phyloP scores from a whole-genome alignment of 2,888 invertebrate genomes.

The Andrena minutula region DNA sequence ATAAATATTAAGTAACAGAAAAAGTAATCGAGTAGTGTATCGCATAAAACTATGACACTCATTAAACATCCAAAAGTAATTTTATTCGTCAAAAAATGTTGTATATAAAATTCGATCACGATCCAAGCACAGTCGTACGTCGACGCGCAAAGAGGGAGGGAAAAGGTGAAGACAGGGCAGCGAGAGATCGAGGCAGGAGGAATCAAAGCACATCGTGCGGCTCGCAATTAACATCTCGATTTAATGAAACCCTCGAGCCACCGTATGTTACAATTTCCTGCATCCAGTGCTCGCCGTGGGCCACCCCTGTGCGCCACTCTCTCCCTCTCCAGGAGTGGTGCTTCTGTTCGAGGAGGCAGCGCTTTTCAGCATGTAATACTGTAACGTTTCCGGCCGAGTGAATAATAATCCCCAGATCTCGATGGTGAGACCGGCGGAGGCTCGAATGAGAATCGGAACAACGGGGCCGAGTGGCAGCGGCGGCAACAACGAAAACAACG shows the following conservation, averaged over 20 bases:
- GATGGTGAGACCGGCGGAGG: slow-evolving; percentile 50
- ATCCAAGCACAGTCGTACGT: not conserved
- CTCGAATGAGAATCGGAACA: slow-evolving; percentile 40
- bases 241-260: slow-evolving; percentile 80
- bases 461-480: slow-evolving; percentile 27
- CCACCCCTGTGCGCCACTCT: slow-evolving; percentile 46
- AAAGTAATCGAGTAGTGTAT: too few relatives aligned
- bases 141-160: not conserved
- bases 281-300: slow-evolving; percentile 49
- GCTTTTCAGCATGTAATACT: slow-evolving; percentile 79
- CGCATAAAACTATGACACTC: too few relatives aligned
- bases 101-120: too few relatives aligned
- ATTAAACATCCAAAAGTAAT: too few relatives aligned
- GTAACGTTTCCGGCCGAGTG: slow-evolving; percentile 83
- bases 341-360: slow-evolving; percentile 71
- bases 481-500: slow-evolving; percentile 64
- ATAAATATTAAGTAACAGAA: too few relatives aligned
- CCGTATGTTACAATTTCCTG: slow-evolving; percentile 82
- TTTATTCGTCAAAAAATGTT: too few relatives aligned
- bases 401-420: slow-evolving; percentile 78
- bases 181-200: slow-evolving; percentile 13
- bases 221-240: slow-evolving; percentile 81
- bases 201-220: slow-evolving; percentile 53
- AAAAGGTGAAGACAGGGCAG: not conserved
- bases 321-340: slow-evolving; percentile 35